Percentiles rank a stretch among this genome's conserved stretches.
Evolutionary conservation across 2,797 vertebrate species (phyloP).

Genomic region (Rhyacichthys aspro): DNA sequence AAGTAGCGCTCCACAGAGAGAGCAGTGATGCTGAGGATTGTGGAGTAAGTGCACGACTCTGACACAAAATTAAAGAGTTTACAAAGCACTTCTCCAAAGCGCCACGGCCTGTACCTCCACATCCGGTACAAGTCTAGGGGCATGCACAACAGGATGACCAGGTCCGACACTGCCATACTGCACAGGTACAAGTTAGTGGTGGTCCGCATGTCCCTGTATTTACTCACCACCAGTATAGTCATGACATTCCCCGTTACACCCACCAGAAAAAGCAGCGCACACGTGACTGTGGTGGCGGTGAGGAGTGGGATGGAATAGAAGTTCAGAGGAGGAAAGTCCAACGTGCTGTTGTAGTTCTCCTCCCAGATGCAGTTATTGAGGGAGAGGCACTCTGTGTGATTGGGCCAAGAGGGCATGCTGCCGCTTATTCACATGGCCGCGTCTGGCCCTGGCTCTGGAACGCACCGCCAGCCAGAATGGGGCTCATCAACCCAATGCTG

Average conservation of each 20-base stretch:
- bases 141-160: constrained; percentile 97
- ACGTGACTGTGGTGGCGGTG: constrained; percentile 86
- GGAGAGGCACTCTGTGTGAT: constrained; percentile 72
- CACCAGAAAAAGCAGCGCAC: constrained; percentile 87
- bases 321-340: constrained; percentile 68
- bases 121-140: constrained; percentile 94
- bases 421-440: constrained; percentile 49
- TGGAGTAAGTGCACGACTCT: constrained; percentile 96
- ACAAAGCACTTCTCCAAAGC: constrained; percentile 90
- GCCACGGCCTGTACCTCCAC: constrained; percentile 97
- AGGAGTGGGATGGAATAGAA: constrained; percentile 90
- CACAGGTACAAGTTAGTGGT: constrained; percentile 97
- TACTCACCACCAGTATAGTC: constrained; percentile 93
- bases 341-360: constrained; percentile 65
- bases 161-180: constrained; percentile 97
- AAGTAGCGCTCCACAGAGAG: constrained; percentile 96
- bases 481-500: constrained; percentile 30
- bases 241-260: constrained; percentile 92
- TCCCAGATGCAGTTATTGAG: constrained; percentile 78
- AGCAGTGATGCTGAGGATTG: constrained; percentile 96
- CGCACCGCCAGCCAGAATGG: constrained; percentile 37
- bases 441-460: constrained; percentile 43
- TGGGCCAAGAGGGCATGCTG: constrained; percentile 77
- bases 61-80: constrained; percentile 98
- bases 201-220: constrained; percentile 93